phyloP scores from a whole-genome alignment of 2,888 invertebrate species.

The Agriopis marginaria region DNA sequence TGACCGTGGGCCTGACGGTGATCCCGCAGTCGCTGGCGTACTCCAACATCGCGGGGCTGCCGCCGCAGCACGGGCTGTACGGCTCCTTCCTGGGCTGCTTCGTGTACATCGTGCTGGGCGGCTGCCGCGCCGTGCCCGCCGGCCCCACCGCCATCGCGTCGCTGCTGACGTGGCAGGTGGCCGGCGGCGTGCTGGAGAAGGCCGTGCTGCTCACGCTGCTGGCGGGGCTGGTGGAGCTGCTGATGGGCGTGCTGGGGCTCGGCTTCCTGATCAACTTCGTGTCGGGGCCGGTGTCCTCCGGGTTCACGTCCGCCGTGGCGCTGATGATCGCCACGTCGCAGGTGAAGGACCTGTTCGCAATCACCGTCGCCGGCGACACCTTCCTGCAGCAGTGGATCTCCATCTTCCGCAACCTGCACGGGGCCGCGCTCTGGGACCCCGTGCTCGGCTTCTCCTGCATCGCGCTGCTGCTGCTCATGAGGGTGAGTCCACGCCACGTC shows the following conservation, averaged over 20 bases:
- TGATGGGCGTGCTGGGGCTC: conserved; percentile 94
- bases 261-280: conserved; percentile 96
- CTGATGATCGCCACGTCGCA: conserved; percentile 96
- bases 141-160: conserved; percentile 97
- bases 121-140: conserved; percentile 96
- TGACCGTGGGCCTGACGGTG: conserved; percentile 97
- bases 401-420: conserved; percentile 88
- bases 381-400: conserved; percentile 93
- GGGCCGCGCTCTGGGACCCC: conserved; percentile 90
- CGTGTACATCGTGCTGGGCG: conserved; percentile 95
- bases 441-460: conserved; percentile 92
- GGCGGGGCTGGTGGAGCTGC: conserved; percentile 90
- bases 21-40: conserved; percentile 96
- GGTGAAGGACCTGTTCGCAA: conserved; percentile 93
- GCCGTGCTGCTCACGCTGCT: conserved; percentile 92
- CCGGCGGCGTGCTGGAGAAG: conserved; percentile 89
- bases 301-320: conserved; percentile 96
- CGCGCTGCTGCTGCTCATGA: conserved; percentile 90
- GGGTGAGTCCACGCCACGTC: conserved; percentile 84
- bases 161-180: conserved; percentile 92
- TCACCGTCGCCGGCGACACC: conserved; percentile 90
- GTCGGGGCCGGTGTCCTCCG: conserved; percentile 95
- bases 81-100: conserved; percentile 97
- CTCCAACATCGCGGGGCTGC: conserved; percentile 92
- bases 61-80: conserved; percentile 95